Conservation (phyloP, 2,797 vertebrate genomes). For the Bovichtus diacanthus region DNA sequence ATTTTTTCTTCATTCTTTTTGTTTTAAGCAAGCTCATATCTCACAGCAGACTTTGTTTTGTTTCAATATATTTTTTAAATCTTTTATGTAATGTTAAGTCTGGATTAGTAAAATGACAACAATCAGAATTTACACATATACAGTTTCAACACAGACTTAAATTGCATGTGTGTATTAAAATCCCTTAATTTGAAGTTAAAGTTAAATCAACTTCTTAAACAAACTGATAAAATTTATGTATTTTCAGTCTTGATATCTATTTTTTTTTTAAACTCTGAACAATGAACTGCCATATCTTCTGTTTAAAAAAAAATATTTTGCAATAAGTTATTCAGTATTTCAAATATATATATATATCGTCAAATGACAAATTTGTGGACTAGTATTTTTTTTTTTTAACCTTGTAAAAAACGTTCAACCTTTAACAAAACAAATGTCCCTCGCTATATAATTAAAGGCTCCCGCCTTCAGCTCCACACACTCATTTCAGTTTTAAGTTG, state of each 20-base stretch:
- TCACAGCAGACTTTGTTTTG: neutral
- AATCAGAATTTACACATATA: neutral
- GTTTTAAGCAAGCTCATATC: neutral
- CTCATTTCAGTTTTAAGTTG: conserved; percentile 36
- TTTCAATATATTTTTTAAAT: neutral
- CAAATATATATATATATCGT: neutral
- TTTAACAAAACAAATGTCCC: conserved; percentile 21
- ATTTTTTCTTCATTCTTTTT: neutral
- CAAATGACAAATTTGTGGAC: neutral
- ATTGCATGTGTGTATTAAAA: neutral
- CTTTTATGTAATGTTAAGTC: neutral
- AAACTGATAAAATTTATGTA: neutral
- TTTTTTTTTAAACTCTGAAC: neutral
- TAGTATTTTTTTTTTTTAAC: conserved; percentile 1
- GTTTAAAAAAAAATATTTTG: neutral
- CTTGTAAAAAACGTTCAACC: neutral
- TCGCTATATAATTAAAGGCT: conserved; percentile 42
- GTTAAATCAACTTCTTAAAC: neutral
- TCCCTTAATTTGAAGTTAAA: neutral
- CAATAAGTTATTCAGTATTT: neutral
- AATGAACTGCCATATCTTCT: neutral
- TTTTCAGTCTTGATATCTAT: neutral
- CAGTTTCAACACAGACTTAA: neutral
- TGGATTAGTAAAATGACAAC: neutral
- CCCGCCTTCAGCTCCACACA: conserved; percentile 4